Percentiles rank a stretch among this genome's conserved stretches.
Conservation (phyloP, 2,888 invertebrate species). For the Pinctada fucata region DNA sequence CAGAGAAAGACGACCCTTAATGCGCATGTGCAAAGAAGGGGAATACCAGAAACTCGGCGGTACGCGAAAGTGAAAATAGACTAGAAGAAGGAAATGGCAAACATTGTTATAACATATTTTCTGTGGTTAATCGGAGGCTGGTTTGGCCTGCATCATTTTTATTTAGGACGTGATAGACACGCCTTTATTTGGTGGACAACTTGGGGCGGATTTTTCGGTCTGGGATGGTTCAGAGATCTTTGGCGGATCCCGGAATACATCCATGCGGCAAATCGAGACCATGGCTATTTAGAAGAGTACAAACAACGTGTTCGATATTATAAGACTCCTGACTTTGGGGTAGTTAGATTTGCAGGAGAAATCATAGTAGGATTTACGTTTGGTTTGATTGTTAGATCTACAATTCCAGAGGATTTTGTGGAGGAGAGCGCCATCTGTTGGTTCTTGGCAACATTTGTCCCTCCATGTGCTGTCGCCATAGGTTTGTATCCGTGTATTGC, state of each 20-base stretch:
- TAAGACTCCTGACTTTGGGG: slow-evolving; percentile 46
- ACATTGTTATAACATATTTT: slow-evolving; percentile 84
- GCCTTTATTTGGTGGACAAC: slow-evolving; percentile 94
- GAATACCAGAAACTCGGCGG: neutral
- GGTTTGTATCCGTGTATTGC: slow-evolving; percentile 48
- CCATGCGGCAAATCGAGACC: slow-evolving; percentile 80
- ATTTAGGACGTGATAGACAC: slow-evolving; percentile 91
- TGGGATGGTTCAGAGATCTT: slow-evolving; percentile 92
- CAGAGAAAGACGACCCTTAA: neutral
- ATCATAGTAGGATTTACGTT: slow-evolving; percentile 63
- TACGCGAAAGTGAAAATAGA: neutral
- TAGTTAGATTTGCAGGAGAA: slow-evolving; percentile 63
- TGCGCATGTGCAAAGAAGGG: neutral
- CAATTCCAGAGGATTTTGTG: slow-evolving; percentile 53
- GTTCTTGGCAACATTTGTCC: slow-evolving; percentile 44
- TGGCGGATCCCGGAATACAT: slow-evolving; percentile 91
- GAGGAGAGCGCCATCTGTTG: slow-evolving; percentile 29
- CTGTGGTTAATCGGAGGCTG: slow-evolving; percentile 92
- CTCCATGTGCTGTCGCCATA: slow-evolving; percentile 57
- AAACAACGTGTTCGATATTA: slow-evolving; percentile 80
- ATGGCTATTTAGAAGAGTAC: slow-evolving; percentile 78
- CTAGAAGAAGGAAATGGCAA: slow-evolving; percentile 62
- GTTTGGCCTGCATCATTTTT: slow-evolving; percentile 93
- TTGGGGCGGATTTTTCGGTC: slow-evolving; percentile 85
- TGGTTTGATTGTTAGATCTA: slow-evolving; percentile 55